These are phyloP conservation scores for Bemisia tabaci DNA, from an alignment of 1,140 invertebrate genomes.

Conservation along the genomic window DNA sequence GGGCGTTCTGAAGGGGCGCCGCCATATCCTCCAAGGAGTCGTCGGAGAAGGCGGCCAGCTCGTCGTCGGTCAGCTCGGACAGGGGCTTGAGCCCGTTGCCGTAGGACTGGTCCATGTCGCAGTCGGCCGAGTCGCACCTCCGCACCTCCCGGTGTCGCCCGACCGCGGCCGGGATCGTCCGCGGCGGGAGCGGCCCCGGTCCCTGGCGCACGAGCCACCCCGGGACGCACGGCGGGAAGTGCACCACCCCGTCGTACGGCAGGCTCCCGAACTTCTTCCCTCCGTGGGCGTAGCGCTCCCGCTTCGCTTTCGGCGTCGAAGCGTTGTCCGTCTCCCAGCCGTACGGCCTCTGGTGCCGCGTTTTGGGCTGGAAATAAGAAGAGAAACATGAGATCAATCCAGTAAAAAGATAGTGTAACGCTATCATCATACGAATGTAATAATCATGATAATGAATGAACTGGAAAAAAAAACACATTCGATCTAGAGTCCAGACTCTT, in stretches of 20 bases:
- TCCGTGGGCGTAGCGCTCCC: constrained; percentile 36
- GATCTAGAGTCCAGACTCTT: too few relatives aligned
- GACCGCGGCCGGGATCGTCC: constrained; percentile 49
- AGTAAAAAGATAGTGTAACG: neutral
- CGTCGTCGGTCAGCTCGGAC: constrained; percentile 31
- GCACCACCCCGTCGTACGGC: constrained; percentile 35
- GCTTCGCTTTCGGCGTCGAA: constrained; percentile 34
- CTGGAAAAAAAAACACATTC: too few relatives aligned
- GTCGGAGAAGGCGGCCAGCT: constrained; percentile 62
- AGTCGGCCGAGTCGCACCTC: constrained; percentile 34
- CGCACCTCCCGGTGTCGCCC: constrained; percentile 62
- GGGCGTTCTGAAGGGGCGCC: constrained; percentile 36
- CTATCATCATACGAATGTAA: too few relatives aligned
- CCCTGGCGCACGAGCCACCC: constrained; percentile 14
- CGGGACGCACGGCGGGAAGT: constrained; percentile 6
- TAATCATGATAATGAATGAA: too few relatives aligned
- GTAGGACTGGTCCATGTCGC: constrained; percentile 18
- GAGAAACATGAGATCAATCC: constrained; percentile 12
- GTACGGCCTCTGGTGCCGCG: constrained; percentile 52
- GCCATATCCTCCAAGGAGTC: constrained; percentile 61
- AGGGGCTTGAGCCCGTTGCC: constrained; percentile 6
- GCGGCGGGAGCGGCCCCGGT: constrained; percentile 24
- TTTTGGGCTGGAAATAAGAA: constrained; percentile 46
- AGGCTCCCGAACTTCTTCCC: constrained; percentile 48
- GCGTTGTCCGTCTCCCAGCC: constrained; percentile 48